These are phyloP conservation scores for Papilio protenor DNA, from an alignment of 2,888 invertebrate species.

Conservation along the genomic window DNA sequence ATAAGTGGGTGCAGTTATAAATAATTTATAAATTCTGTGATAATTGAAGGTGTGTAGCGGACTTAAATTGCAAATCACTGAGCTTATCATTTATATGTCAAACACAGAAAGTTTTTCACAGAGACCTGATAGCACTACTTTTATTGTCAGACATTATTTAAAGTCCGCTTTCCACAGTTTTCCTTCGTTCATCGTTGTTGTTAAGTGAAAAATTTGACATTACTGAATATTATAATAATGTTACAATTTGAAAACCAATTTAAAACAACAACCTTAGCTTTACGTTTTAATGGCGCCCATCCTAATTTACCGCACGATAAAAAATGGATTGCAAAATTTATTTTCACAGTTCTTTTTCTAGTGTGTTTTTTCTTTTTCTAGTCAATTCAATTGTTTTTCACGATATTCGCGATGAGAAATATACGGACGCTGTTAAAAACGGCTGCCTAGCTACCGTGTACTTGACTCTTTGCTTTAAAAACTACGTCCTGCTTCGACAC, in stretches of 20 bases:
- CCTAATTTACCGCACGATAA: constrained; percentile 34
- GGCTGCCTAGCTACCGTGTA: constrained; percentile 57
- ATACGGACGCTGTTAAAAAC: constrained; percentile 61
- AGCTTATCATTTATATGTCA: constrained; percentile 18
- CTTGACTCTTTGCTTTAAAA: constrained; percentile 58
- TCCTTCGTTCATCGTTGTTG: neutral
- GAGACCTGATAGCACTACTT: neutral
- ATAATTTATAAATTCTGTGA: too few species aligned
- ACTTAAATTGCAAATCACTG: neutral
- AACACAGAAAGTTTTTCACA: neutral
- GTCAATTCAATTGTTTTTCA: constrained; percentile 55
- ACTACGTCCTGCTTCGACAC: constrained; percentile 54
- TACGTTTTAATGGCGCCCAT: constrained; percentile 22
- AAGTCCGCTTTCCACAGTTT: neutral
- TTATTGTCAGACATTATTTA: neutral
- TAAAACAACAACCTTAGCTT: constrained; percentile 16
- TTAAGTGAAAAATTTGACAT: neutral
- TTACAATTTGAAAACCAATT: constrained; percentile 36
- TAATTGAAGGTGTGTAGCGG: too few species aligned
- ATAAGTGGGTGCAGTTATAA: neutral
- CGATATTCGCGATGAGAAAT: constrained; percentile 55
- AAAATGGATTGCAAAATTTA: constrained; percentile 38
- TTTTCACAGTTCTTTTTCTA: constrained; percentile 13
- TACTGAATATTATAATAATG: neutral
- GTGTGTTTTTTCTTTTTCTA: constrained; percentile 47